Base-by-base conservation (phyloP, 1,140 invertebrate genomes). In the Octopus bimaculoides region DNA sequence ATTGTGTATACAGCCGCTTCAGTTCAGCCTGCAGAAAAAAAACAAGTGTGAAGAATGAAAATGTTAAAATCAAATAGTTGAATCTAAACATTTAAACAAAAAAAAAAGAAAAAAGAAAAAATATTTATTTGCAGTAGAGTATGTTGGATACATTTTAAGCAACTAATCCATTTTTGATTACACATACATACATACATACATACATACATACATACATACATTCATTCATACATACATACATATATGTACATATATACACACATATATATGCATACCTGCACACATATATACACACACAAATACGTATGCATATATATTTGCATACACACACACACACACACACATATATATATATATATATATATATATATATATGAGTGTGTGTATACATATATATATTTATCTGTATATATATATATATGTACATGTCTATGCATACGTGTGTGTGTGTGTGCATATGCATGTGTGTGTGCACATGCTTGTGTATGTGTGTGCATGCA, bases 1-100 rank as follows among this genome's bases (percentile, higher is more conserved):
- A 91, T 89, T 97, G 96, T 26, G 96, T 95, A 90, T 98, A 98
- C 26, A 98, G 92, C 83, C 96, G 92, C 90, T 97, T 97, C 78
- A 98, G 92, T 91, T 98, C 97, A 71, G 94, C 94, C 93, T 94
- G 85, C 41, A 82, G 83, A 79, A 4, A 82, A 78, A 81, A 80
- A 52, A 76, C 9, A 66, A 79, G 81, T 69, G 78, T 54, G 55
- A 77, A 66, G 26, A 71, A 56, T 75, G 41, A 52, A 73, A 52
- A 71, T 20, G 26, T 78, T n/a, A 7, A 69, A 26, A 69, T 4
- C 41, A 52, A 61, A 69, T 69, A 54, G n/a, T 77, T 54, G 14
- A 54, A 54, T 55, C 6, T 14, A n/a, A 54, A n/a, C 20, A 26
- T 20, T 78, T 78, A n/a, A 12, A n/a, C n/a, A 66, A 20, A n/a